phyloP scores from a whole-genome alignment of 2,797 vertebrate genomes.

The Hydrocynus forskahlii region DNA sequence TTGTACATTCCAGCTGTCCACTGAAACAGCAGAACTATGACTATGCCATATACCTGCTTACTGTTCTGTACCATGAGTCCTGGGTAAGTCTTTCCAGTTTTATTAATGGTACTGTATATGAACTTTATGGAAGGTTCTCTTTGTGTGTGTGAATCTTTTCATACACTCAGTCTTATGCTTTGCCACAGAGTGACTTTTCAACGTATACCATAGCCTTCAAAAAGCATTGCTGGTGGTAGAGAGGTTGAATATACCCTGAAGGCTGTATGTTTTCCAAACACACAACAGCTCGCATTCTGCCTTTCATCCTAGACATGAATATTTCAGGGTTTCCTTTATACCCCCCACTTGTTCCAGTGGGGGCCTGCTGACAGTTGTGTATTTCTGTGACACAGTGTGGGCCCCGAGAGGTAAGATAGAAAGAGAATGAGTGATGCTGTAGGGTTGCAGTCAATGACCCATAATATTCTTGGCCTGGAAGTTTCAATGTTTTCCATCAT shows the following conservation, averaged over 20 bases:
- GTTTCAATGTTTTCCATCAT: neutral
- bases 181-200: neutral
- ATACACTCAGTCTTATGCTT: neutral
- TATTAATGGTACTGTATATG: neutral
- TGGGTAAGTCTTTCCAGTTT: constrained; percentile 85
- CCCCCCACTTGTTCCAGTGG: constrained; percentile 70
- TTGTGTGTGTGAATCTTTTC: neutral
- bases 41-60: constrained; percentile 91
- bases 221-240: constrained; percentile 21
- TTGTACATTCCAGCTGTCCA: constrained; percentile 82
- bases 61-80: constrained; percentile 95
- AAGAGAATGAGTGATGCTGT: constrained; percentile 19
- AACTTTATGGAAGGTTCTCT: neutral
- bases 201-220: constrained; percentile 5
- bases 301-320: constrained; percentile 71
- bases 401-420: constrained; percentile 19
- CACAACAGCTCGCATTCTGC: constrained; percentile 66
- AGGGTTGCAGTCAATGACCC: neutral
- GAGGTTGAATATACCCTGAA: constrained; percentile 65
- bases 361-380: constrained; percentile 49
- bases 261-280: constrained; percentile 44
- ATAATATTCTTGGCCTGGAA: neutral
- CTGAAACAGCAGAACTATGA: constrained; percentile 90
- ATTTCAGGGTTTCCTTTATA: constrained; percentile 72
- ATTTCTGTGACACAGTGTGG: constrained; percentile 54